Percentiles rank a stretch among this genome's conserved stretches.
These are phyloP conservation scores for Epistrophe eligans DNA, from an alignment of 2,888 invertebrate genomes.

Conservation along the genomic window DNA sequence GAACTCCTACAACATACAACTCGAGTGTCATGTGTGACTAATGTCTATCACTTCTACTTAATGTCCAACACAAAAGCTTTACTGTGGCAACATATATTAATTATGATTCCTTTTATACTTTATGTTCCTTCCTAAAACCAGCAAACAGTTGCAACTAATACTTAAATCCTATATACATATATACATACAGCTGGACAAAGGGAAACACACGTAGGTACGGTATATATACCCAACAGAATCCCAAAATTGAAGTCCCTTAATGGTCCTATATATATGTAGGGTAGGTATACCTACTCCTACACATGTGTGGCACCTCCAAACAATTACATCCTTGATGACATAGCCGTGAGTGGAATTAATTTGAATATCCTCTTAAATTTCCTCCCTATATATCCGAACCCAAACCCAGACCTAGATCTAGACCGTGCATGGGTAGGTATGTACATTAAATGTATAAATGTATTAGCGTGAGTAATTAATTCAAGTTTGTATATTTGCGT, in stretches of 20 bases:
- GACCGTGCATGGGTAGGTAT: background rate
- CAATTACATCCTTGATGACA: slow-evolving; percentile 73
- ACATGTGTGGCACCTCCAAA: slow-evolving; percentile 59
- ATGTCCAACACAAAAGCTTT: slow-evolving; percentile 45
- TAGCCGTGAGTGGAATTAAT: slow-evolving; percentile 73
- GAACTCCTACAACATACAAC: slow-evolving; percentile 11
- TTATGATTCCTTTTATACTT: slow-evolving; percentile 56
- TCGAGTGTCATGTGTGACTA: slow-evolving; percentile 61
- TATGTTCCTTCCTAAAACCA: background rate
- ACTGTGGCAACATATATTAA: slow-evolving; percentile 48
- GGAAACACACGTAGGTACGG: background rate
- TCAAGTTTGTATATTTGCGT: slow-evolving; percentile 26
- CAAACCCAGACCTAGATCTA: background rate
- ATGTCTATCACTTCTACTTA: slow-evolving; percentile 52
- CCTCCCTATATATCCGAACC: no score
- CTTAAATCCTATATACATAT: slow-evolving; percentile 7
- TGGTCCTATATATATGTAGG: slow-evolving; percentile 3
- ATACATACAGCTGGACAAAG: background rate
- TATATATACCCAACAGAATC: background rate
- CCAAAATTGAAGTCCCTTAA: slow-evolving; percentile 38
- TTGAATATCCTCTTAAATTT: slow-evolving; percentile 66
- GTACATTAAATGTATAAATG: slow-evolving; percentile 49
- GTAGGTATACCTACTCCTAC: slow-evolving; percentile 24
- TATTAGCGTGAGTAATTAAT: slow-evolving; percentile 70
- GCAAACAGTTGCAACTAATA: slow-evolving; percentile 35